Evolutionary conservation across 2,113 vertebrate species (phyloP), one percentile per base, ranked within the genome.

Genomic region (Nematolebias whitei): DNA sequence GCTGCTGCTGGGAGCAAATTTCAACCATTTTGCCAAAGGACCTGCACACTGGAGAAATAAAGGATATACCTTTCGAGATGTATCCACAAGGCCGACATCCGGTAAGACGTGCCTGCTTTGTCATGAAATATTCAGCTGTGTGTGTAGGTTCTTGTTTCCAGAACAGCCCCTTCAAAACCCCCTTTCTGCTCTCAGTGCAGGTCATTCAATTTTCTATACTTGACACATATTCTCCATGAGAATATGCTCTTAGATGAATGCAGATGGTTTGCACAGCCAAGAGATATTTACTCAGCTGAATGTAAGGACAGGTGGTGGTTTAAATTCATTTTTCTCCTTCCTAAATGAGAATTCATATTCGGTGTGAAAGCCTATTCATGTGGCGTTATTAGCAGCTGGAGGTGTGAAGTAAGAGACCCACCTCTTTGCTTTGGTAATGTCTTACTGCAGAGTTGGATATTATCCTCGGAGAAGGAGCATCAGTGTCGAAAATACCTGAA

Each of bases 41-140:
- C 78, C 72, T 74, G 66, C 48, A 85, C 80, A 71, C 80, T 76
- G 83, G 87, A 82, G 79, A 82, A 45, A 86, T 88, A 89, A 90
- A 91, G 89, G 89, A 90, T 91, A 89, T 91, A 89, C 83, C 83
- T 91, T 90, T 89, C 86, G 90, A 89, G 90, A 97, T 97, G 96
- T 97, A 96, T 95, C 95, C 96, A 78, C 95, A 96, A 89, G 95
- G 96, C 94, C 93, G 96, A 92, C 96, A 96, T 95, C 95, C 96
- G 94, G 96, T 97, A 92, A 95, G 95, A 93, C 83, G 53, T 51
- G 66, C 74, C 71, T 83, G 75, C 76, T 84, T 53, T 18, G 6
- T 18, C 14, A 5, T 18, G 9, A 39, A 41, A 41, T 41, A 6
- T 13, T 15, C 13, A 41, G 32, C 1, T 10, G 32, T 41, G 40